Percentiles rank a stretch among this genome's conserved stretches.
Evolutionary conservation across 2,113 vertebrate genomes (phyloP).

Genomic region (Zosterops japonicus): DNA sequence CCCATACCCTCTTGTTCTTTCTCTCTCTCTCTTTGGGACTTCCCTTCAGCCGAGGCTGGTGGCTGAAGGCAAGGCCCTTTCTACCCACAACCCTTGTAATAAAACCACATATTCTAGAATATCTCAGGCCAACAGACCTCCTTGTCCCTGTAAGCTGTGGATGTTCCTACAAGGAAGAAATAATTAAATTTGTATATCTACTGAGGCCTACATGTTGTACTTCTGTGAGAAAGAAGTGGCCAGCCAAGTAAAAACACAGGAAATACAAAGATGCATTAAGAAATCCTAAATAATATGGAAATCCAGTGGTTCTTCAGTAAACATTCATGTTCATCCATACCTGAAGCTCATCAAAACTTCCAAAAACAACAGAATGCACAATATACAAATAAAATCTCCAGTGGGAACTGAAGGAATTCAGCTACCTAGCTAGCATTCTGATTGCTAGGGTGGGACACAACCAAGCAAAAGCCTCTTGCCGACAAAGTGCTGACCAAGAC

Average conservation of each 20-base stretch:
- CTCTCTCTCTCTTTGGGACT: no score
- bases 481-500: background rate
- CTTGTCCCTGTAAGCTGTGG: no score
- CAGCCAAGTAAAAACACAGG: background rate
- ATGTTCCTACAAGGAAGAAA: background rate
- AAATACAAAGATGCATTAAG: background rate
- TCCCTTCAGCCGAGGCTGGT: no score
- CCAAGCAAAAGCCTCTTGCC: background rate
- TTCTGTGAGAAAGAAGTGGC: background rate
- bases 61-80: no score
- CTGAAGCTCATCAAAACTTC: background rate
- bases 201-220: background rate
- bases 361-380: accelerated
- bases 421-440: background rate
- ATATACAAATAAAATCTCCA: background rate
- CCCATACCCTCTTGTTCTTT: no score
- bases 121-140: no score
- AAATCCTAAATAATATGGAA: background rate
- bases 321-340: background rate
- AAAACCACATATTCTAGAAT: no score
- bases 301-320: background rate
- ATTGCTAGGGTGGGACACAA: background rate
- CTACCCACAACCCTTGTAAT: no score
- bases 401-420: background rate
- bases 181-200: background rate